Base-by-base conservation (phyloP, 2,797 vertebrate genomes). In the Orestias chungarensis region DNA sequence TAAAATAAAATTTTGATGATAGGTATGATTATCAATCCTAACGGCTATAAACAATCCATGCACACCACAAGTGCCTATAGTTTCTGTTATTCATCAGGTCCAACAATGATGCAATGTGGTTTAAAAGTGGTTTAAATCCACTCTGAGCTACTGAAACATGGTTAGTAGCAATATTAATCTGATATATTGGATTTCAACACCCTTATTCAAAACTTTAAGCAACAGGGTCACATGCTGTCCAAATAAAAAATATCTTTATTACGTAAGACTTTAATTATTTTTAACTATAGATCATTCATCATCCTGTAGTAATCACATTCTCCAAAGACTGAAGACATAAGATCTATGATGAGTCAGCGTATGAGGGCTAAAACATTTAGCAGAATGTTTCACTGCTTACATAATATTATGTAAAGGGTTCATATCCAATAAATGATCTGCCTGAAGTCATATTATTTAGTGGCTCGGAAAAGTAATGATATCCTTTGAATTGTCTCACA, bases 1-100 rank as follows among this genome's bases (percentile, higher is more conserved):
- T 15, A 61, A 55, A 71, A 66, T 78, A 10, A 50, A 49, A 47
- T 55, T 64, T 72, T 35, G 31, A 71, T 71, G 64, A 78, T 82
- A 73, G 77, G 43, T 50, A 54, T 17, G 61, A 73, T 42, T 68
- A 71, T 46, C 40, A 55, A 64, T 73, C 49, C 54, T n/a, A 74
- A 52, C 8, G 20, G 3, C 27, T 23, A 50, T 43, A 31, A 46
- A 18, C 55, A 44, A 29, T 70, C 8, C 7, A 33, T 47, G 38
- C 9, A 47, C 15, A 65, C 33, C 15, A 25, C 12, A 25, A 47
- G n/a, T 43, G 25, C 49, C 55, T 7, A 9, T 42, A 55, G 38
- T 59, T 70, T 42, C n/a, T 0, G 0, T 62, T 47, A 33, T 17
- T 64, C 7, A 23, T n/a, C 10, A 54, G 64, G 17, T 52, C 27